Base-by-base conservation (phyloP, 2,113 vertebrate genomes). In the Sitta europaea region DNA sequence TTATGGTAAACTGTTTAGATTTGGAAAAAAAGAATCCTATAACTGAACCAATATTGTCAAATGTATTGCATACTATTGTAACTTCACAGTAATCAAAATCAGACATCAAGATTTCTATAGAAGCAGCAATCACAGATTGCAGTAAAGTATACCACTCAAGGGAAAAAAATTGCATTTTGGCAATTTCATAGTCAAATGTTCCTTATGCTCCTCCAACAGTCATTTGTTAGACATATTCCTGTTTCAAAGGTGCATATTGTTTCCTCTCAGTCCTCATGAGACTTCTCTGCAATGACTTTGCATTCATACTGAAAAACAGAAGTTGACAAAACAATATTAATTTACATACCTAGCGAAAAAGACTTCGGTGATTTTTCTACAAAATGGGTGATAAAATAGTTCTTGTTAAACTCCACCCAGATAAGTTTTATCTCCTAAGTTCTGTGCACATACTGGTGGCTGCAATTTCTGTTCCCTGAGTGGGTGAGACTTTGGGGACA, bases 281-380 rank as follows among this genome's bases (percentile, higher is more conserved):
- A 98, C 97, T 99, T 99, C 94, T 99, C 99, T 94, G 98, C 98
- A 65, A 98, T 97, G 84, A 99, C 98, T 97, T 98, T 99, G 95
- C 98, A 98, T 97, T 99, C 99, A 90, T 99, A 99, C 99, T 99
- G 98, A 73, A 98, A 97, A 96, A 97, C 27, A 97, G 24, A 90
- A 94, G n/a, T 73, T 40, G 55, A 86, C 27, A 88, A 68, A 92
- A 70, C 68, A 68, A 16, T 14, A 74, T 31, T 71, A 24, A 72
- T 54, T 67, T 42, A 84, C 15, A 8, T 21, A 86, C 62, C 16
- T 59, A 71, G 57, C 42, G 35, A 80, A 50, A 54, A 55, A 72
- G 23, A 72, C 28, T 47, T 70, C 36, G n/a, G 24, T 25, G 8
- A 71, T 45, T 67, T 14, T 86, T 73, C 45, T 51, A 71, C 31